phyloP scores from a whole-genome alignment of 2,888 invertebrate genomes.

The Meghimatium bilineatum region DNA sequence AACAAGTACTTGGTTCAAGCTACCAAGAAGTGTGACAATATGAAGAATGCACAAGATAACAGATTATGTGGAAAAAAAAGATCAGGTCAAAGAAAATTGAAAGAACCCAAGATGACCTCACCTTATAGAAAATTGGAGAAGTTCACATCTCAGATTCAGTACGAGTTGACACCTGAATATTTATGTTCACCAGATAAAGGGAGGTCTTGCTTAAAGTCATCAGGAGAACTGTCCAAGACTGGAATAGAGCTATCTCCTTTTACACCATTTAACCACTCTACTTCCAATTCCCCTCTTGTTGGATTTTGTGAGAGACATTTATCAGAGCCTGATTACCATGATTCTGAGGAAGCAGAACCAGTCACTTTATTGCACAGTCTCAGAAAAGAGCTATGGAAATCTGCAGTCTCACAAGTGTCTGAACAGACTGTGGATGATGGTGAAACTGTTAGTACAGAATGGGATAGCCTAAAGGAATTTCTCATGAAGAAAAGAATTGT shows the following conservation, averaged over 20 bases:
- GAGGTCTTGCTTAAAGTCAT: neutral
- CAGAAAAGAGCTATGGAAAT: slow-evolving; percentile 1
- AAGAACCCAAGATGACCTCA: neutral
- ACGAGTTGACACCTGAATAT: neutral
- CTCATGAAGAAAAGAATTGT: neutral
- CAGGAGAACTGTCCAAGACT: neutral
- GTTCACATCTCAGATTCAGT: neutral
- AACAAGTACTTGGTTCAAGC: neutral
- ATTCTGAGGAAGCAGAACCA: neutral
- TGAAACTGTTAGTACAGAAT: neutral
- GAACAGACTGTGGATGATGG: neutral
- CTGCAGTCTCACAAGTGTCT: slow-evolving; percentile 8
- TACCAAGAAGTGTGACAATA: neutral
- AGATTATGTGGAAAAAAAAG: neutral
- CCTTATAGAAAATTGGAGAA: neutral
- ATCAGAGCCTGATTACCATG: neutral
- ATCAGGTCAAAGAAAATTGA: neutral
- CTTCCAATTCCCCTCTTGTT: slow-evolving; percentile 17
- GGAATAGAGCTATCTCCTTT: slow-evolving; percentile 21
- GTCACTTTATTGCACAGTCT: slow-evolving; percentile 6
- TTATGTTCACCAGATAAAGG: slow-evolving; percentile 18
- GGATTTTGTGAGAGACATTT: neutral
- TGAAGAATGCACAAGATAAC: neutral
- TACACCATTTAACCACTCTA: neutral
- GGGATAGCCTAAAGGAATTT: neutral